A percentile compares a stretch with the other conserved stretches of the same genome.
These are phyloP conservation scores for Gasterosteus nipponicus DNA, from an alignment of 2,113 vertebrate genomes.

Conservation along the genomic window DNA sequence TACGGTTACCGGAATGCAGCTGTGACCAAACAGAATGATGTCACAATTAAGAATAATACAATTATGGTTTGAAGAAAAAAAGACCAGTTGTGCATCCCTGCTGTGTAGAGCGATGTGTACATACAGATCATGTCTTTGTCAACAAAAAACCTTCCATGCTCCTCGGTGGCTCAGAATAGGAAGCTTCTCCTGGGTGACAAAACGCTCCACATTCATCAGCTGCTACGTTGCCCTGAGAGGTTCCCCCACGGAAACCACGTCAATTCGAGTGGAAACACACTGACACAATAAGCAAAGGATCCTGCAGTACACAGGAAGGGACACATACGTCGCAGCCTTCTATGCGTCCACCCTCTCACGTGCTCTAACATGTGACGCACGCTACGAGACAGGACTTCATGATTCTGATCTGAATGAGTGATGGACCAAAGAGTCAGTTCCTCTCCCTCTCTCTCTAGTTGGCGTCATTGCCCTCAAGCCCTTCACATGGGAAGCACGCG, in stretches of 20 bases:
- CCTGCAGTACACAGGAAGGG: slow-evolving; percentile 28
- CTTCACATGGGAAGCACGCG: slow-evolving; percentile 72
- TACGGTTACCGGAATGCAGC: not conserved
- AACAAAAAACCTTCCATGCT: slow-evolving; percentile 3
- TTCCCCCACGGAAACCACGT: slow-evolving; percentile 53
- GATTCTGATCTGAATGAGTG: slow-evolving; percentile 43
- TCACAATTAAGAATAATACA: not conserved
- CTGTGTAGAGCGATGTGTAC: not conserved
- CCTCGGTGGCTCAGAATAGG: slow-evolving; percentile 15
- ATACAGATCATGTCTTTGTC: slow-evolving; percentile 1
- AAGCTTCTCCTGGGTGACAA: slow-evolving; percentile 38
- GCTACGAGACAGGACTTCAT: slow-evolving; percentile 25
- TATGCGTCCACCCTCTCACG: slow-evolving; percentile 2
- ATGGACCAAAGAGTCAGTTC: slow-evolving; percentile 23
- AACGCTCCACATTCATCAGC: slow-evolving; percentile 55
- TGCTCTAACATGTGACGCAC: slow-evolving; percentile 28
- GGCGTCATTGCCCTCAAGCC: slow-evolving; percentile 72
- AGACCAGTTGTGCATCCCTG: not conserved
- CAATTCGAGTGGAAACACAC: slow-evolving; percentile 59
- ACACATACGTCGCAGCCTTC: slow-evolving; percentile 15
- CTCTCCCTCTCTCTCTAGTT: slow-evolving; percentile 19
- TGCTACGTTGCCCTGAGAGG: slow-evolving; percentile 41
- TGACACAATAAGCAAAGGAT: slow-evolving; percentile 53
- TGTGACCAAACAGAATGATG: not conserved
- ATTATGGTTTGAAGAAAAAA: not conserved